phyloP scores from a whole-genome alignment of 2,888 invertebrate species.

The Yponomeuta evonymella region DNA sequence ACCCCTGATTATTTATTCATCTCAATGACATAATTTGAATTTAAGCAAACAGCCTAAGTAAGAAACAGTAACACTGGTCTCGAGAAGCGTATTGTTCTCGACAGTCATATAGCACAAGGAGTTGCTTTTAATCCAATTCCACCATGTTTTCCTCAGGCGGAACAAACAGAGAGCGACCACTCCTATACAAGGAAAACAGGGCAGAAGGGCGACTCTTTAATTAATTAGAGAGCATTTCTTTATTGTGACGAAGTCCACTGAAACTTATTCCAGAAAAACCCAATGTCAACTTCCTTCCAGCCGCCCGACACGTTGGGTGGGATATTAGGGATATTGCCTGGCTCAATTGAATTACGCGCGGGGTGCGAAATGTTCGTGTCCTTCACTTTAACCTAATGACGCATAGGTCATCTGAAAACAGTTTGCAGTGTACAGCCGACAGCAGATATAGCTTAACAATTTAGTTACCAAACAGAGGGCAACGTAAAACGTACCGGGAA shows the following conservation, averaged over 20 bases:
- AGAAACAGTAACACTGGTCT: too few species aligned
- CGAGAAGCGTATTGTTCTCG: too few species aligned
- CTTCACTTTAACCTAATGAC: not conserved
- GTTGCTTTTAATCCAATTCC: conserved; percentile 65
- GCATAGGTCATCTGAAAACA: not conserved
- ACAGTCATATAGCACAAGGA: conserved; percentile 29
- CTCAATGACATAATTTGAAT: not conserved
- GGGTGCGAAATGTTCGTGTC: conserved; percentile 1
- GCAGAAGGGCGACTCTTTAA: conserved; percentile 38
- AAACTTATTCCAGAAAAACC: conserved; percentile 29
- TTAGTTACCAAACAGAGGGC: too few species aligned
- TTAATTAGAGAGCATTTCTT: conserved; percentile 61
- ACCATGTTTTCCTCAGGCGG: conserved; percentile 47
- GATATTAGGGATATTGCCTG: not conserved
- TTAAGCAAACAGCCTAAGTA: too few species aligned
- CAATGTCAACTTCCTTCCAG: conserved; percentile 8
- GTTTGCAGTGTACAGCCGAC: not conserved
- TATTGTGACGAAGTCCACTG: conserved; percentile 43
- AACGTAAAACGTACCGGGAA: too few species aligned
- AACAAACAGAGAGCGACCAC: conserved; percentile 54
- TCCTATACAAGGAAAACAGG: conserved; percentile 57
- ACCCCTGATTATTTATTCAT: not conserved
- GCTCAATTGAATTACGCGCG: not conserved
- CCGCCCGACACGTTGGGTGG: not conserved
- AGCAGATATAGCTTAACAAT: not conserved